Evolutionary conservation across 2,797 vertebrate genomes (phyloP).

Genomic region (Pachyuromys duprasi): DNA sequence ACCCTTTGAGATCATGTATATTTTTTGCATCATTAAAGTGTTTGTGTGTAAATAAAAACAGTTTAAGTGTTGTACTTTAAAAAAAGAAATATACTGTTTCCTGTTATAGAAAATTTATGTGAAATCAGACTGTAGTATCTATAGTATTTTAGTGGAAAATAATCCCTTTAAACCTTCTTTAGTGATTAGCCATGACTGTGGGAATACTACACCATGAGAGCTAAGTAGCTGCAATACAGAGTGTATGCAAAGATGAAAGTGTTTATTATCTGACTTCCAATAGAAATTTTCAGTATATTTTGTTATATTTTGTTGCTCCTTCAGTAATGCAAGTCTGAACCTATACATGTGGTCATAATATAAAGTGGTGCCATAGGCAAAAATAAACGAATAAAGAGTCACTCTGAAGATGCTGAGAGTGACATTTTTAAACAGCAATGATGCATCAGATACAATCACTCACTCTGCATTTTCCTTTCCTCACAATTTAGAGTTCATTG

Average conservation of each 20-base stretch:
- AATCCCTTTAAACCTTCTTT: not conserved
- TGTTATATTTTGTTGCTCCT: not conserved
- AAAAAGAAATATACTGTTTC: not conserved
- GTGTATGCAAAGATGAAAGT: not conserved
- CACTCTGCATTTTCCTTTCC: constrained; percentile 69
- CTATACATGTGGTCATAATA: constrained; percentile 1
- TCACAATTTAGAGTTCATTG: constrained; percentile 73
- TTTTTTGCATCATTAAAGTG: not conserved
- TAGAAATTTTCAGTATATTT: not conserved
- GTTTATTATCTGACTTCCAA: not conserved
- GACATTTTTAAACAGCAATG: constrained; percentile 52
- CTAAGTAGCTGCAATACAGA: fast-evolving
- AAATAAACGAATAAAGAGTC: constrained; percentile 14
- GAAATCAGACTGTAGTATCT: not conserved
- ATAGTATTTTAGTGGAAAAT: not conserved
- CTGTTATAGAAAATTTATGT: not conserved
- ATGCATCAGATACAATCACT: constrained; percentile 43
- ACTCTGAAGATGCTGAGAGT: not conserved
- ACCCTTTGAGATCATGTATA: not conserved
- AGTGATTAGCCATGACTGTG: not conserved
- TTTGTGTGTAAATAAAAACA: not conserved
- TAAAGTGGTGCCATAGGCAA: not conserved
- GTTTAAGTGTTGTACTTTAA: not conserved
- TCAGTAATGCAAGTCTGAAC: not conserved
- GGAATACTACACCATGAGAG: not conserved